Percentiles rank a stretch among this genome's conserved stretches.
These are phyloP conservation scores for Caenorhabditis uteleia DNA, from an alignment of 2,888 invertebrate species.

Conservation along the genomic window DNA sequence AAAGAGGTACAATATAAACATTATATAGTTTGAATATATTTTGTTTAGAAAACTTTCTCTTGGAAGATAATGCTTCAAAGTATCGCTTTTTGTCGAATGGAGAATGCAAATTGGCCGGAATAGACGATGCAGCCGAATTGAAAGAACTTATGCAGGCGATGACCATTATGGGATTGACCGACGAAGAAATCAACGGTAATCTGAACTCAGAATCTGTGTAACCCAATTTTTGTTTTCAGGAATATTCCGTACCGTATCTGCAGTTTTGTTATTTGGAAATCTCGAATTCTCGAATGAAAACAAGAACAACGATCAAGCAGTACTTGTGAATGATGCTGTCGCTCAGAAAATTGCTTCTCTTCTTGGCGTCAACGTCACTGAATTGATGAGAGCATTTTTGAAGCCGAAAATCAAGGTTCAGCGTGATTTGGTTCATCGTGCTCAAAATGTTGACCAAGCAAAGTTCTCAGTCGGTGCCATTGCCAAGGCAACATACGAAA, in stretches of 20 bases:
- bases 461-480: conserved; percentile 98
- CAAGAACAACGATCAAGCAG: conserved; percentile 95
- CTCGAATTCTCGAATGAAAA: conserved; percentile 97
- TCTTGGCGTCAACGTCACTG: conserved; percentile 86
- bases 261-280: conserved; percentile 93
- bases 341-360: conserved; percentile 92
- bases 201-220: conserved; percentile 4
- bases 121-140: conserved; percentile 89
- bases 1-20: conserved; percentile 8
- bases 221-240: conserved; percentile 72
- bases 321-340: conserved; percentile 90
- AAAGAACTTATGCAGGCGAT: conserved; percentile 92
- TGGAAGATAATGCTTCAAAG: conserved; percentile 88
- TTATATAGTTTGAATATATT: not conserved
- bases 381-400: conserved; percentile 96
- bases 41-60: conserved; percentile 76
- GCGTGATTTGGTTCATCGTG: conserved; percentile 94
- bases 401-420: conserved; percentile 95
- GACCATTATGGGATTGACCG: conserved; percentile 97
- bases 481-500: conserved; percentile 95
- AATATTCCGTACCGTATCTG: conserved; percentile 91
- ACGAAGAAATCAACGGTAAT: conserved; percentile 82
- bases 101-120: conserved; percentile 81
- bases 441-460: conserved; percentile 94
- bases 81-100: conserved; percentile 91